phyloP scores from a whole-genome alignment of 2,113 vertebrate genomes.

The Mesembrinibis cayennensis region DNA sequence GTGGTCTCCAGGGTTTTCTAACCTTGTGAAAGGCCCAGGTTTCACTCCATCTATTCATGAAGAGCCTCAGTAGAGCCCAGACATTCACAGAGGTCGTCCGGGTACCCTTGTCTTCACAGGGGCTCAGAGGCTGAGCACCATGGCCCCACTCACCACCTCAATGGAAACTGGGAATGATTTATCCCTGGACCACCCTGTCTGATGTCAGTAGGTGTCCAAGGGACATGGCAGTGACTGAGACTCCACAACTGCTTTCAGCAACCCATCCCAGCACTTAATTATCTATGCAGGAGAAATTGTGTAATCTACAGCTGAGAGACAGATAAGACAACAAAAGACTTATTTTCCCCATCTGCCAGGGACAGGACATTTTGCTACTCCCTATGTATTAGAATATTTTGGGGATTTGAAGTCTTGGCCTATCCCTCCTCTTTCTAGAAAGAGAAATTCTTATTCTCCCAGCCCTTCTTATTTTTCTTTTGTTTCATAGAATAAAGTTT shows the following conservation, averaged over 20 bases:
- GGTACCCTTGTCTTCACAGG: background rate
- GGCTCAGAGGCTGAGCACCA: background rate
- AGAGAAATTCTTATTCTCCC: background rate
- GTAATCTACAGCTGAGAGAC: background rate
- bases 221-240: background rate
- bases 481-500: background rate
- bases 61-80: background rate
- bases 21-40: background rate
- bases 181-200: background rate
- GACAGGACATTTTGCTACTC: background rate
- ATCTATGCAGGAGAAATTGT: background rate
- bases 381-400: background rate
- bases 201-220: background rate
- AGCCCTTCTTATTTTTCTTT: background rate
- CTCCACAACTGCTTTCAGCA: background rate
- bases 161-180: background rate
- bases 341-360: background rate
- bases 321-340: background rate
- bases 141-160: accelerated
- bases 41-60: background rate
- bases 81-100: too few relatives aligned
- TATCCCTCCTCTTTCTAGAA: background rate
- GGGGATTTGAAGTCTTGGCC: background rate
- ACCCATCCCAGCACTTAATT: background rate
- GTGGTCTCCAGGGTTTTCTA: background rate